Evolutionary conservation across 1,140 invertebrate genomes (phyloP), one percentile per base, ranked within the genome.

Genomic region (Limonius californicus): DNA sequence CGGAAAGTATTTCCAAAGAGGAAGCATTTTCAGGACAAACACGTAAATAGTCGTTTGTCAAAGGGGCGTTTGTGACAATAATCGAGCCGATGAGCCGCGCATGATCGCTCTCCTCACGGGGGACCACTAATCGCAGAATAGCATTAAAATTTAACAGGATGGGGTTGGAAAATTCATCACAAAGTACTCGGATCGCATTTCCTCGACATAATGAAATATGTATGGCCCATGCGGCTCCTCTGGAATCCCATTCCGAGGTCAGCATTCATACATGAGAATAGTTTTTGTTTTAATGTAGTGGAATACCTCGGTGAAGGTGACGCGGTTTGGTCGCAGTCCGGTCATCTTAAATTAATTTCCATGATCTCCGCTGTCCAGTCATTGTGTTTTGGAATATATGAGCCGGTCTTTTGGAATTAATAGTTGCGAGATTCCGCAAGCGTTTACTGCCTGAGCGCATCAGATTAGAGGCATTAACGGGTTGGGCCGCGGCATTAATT

Each of bases 381-480:
- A 50, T 50, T 50, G 45, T 50, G 20, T 50, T 50, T 50, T 50
- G 16, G 45, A 73, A 74, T 71, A 74, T 74, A 74, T 59, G 68
- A 69, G 39, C 69, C 64, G 61, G 72, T 70, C 70, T 57, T 39
- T 55, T 43, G 66, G 68, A 74, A 74, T 74, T 76, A 74, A 76
- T 76, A 76, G 74, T 72, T 67, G 70, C 71, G 66, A 68, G 70
- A 75, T 75, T 75, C 74, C 72, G 68, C 68, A 67, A 71, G 57
- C 68, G 67, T 75, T 75, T 73, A 74, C 72, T 72, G 71, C 73
- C 69, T 56, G 68, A 61, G 65, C 72, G 67, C 72, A 76, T 74
- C 74, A 76, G 74, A 76, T 76, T 76, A 74, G 73, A 73, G 68
- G 71, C 72, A 74, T 76, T 76, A 76, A 76, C 71, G 69, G 68